phyloP scores from a whole-genome alignment of 2,113 vertebrate species.

The Melospiza georgiana region DNA sequence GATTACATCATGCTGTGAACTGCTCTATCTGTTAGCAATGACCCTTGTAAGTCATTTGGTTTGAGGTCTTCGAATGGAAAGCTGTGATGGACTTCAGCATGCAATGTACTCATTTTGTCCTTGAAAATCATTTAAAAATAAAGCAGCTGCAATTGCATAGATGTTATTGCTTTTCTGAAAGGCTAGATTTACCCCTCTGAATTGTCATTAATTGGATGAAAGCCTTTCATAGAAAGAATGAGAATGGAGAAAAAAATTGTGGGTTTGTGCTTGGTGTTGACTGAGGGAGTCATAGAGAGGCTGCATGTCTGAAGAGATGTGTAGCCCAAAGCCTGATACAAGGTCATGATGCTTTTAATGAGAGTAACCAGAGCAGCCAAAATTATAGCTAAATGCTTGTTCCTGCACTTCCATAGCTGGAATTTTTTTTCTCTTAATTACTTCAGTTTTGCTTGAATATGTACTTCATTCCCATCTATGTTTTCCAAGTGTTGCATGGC shows the following conservation, averaged over 20 bases:
- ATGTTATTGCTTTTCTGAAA: constrained; percentile 1
- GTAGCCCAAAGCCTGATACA: not conserved
- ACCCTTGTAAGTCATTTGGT: constrained; percentile 36
- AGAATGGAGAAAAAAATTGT: not conserved
- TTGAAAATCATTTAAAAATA: constrained; percentile 30
- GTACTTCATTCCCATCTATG: not conserved
- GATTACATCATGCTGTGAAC: constrained; percentile 35
- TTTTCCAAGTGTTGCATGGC: not conserved
- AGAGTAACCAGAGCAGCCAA: not conserved
- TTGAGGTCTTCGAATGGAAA: constrained; percentile 34
- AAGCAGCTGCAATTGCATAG: not conserved
- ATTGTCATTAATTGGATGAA: not conserved
- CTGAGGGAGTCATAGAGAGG: not conserved
- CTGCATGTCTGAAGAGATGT: not conserved
- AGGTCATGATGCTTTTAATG: not conserved
- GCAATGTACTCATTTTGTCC: not conserved
- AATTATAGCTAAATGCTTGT: not conserved
- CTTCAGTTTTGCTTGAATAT: not conserved
- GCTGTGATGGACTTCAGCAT: not conserved
- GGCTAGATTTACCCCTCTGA: not conserved
- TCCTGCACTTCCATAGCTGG: not conserved
- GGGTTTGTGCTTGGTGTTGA: not conserved
- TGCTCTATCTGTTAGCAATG: constrained; percentile 35
- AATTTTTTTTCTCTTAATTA: not conserved
- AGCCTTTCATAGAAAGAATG: not conserved